A percentile compares a stretch with the other conserved stretches of the same genome.
Conservation (phyloP, 2,888 invertebrate genomes). For the Philereme transversata region DNA sequence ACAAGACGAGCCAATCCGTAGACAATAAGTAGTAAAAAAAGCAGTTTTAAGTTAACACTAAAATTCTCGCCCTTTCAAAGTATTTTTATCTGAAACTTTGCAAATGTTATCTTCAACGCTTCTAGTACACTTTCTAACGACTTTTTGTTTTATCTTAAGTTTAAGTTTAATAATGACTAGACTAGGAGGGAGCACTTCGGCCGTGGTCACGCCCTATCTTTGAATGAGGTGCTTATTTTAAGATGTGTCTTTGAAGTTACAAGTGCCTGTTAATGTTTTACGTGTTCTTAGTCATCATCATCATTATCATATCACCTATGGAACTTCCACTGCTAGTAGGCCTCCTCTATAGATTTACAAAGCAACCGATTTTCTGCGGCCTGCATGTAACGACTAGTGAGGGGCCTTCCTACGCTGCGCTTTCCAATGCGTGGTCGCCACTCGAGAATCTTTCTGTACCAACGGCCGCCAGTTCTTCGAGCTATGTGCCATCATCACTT, state of each 20-base stretch:
- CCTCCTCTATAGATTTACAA: too few relatives aligned
- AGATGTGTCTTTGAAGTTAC: slow-evolving; percentile 12
- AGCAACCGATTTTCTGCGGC: too few relatives aligned
- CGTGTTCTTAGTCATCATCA: not conserved
- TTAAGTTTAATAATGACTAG: slow-evolving; percentile 31
- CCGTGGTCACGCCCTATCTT: slow-evolving; percentile 31
- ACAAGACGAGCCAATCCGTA: too few relatives aligned
- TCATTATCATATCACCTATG: not conserved
- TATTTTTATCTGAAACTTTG: slow-evolving; percentile 31
- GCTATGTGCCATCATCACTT: too few relatives aligned
- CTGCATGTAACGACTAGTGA: too few relatives aligned
- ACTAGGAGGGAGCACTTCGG: slow-evolving; percentile 16
- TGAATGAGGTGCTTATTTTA: slow-evolving; percentile 16
- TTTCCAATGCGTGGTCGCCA: too few relatives aligned
- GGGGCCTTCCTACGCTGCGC: too few relatives aligned
- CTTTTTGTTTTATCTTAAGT: slow-evolving; percentile 34
- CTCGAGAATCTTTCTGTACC: too few relatives aligned
- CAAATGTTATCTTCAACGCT: slow-evolving; percentile 30
- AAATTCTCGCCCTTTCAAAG: slow-evolving; percentile 27
- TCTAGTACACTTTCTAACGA: slow-evolving; percentile 27
- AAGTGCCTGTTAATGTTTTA: slow-evolving; percentile 21
- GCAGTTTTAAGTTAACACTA: slow-evolving; percentile 12
- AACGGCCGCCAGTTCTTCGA: too few relatives aligned
- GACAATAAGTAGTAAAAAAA: too few relatives aligned
- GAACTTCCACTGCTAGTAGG: too few relatives aligned